Conservation (phyloP, 2,797 vertebrate genomes). For the Acanthurus leucopareius region DNA sequence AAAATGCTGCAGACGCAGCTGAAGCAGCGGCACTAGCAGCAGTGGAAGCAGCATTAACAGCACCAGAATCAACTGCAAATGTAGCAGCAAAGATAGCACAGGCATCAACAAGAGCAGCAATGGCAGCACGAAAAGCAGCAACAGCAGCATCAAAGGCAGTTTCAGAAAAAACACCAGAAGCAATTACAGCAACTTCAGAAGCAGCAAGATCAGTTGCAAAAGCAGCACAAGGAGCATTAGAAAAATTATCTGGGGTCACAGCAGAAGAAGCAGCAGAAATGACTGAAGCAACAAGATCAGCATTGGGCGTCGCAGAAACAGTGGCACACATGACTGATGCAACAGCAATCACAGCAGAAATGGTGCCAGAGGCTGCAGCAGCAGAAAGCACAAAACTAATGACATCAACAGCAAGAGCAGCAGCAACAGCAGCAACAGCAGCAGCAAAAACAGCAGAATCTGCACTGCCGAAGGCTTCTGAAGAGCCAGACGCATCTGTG, state of each 20-base stretch:
- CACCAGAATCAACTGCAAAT: neutral
- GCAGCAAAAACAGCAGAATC: slow-evolving; percentile 2
- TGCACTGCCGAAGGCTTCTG: neutral
- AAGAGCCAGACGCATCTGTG: fast-evolving
- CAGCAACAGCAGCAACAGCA: slow-evolving; percentile 1
- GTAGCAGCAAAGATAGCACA: neutral
- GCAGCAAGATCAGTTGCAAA: neutral
- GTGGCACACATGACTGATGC: slow-evolving; percentile 9
- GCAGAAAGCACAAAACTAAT: neutral
- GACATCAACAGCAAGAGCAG: neutral
- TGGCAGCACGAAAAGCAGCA: slow-evolving; percentile 13
- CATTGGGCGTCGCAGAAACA: fast-evolving
- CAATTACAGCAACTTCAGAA: neutral
- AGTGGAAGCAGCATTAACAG: neutral
- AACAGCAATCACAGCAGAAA: slow-evolving; percentile 12
- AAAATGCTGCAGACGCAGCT: slow-evolving; percentile 11
- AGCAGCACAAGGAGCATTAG: neutral
- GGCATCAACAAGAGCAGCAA: neutral
- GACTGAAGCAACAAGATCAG: neutral
- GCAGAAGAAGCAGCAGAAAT: neutral
- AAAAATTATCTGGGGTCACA: neutral
- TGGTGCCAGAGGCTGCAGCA: neutral
- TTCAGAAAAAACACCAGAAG: neutral
- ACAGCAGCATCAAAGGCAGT: slow-evolving; percentile 14
- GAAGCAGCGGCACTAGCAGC: slow-evolving; percentile 6